Base-by-base conservation (phyloP, 1,140 invertebrate genomes). In the Agrypnia vestita region DNA sequence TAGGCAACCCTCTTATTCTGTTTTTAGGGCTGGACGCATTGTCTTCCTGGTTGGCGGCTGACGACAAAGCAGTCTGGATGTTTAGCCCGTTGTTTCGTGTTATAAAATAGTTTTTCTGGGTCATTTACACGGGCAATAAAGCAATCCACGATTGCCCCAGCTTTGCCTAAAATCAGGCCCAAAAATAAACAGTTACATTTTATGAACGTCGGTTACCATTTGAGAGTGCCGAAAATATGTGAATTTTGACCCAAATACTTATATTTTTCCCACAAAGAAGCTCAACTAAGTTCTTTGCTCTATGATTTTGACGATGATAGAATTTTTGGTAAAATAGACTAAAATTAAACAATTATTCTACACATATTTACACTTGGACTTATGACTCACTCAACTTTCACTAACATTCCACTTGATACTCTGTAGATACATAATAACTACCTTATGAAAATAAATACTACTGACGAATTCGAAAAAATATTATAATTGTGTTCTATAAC, bases 71-170 rank as follows among this genome's bases (percentile, higher is more conserved):
- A 21, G 67, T 71, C 67, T 0, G 59, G 21, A 21, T 0, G 13
- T 71, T 71, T 46, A 15, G 44, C 12, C 67, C n/a, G 49, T 71
- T 71, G 67, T 71, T 71, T 21, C 46, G 67, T 49, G 46, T 49
- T 71, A 71, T 71, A 71, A 71, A 71, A 71, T 71, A 49, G 25
- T 35, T 71, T 71, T 71, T 71, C 67, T 71, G 67, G 67, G 67
- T 49, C 67, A 71, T 71, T 71, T 71, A 71, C 67, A 71, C 46
- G 11, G n/a, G 44, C 21, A 71, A 71, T 71, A 71, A 71, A 71
- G 67, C 67, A 71, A 71, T 71, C 15, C 67, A 64, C 53, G 53
- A 17, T 35, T 35, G 11, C 15, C 12, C 43, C 62, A 19, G 49
- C 67, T 71, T 71, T 49, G 17, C 49, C 67, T 51, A 25, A 35